Percentiles rank a stretch among this genome's conserved stretches.
Evolutionary conservation across 1,140 invertebrate genomes (phyloP).

Genomic region (Drosophila novamexicana): DNA sequence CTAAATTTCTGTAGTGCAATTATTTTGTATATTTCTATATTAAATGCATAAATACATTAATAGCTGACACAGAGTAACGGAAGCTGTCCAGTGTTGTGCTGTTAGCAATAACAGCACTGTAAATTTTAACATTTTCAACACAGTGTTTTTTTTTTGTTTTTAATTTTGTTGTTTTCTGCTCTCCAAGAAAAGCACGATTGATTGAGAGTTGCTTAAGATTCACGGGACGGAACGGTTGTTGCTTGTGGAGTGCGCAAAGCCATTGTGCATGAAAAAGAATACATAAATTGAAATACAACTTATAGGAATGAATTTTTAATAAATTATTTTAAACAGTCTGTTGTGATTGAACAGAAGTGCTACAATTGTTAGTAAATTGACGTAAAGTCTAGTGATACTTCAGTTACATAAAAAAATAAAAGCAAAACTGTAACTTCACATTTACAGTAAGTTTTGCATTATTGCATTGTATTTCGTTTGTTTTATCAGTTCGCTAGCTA

Average conservation of each 20-base stretch:
- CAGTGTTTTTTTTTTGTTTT: not conserved
- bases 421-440: conserved; percentile 54
- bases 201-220: conserved; percentile 21
- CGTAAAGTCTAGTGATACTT: conserved; percentile 34
- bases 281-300: conserved; percentile 24
- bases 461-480: conserved; percentile 37
- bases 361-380: conserved; percentile 1
- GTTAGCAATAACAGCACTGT: conserved; percentile 8
- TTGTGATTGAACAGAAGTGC: not conserved
- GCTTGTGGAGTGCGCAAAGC: conserved; percentile 9
- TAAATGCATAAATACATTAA: not conserved
- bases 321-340: conserved; percentile 9
- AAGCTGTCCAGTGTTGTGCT: not conserved
- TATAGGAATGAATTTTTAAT: conserved; percentile 5
- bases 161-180: conserved; percentile 4
- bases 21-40: not conserved
- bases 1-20: not conserved
- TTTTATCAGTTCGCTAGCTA: conserved; percentile 50
- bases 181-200: not conserved
- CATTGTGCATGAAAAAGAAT: conserved; percentile 22
- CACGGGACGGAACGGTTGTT: conserved; percentile 25
- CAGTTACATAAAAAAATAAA: conserved; percentile 60
- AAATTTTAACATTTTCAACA: conserved; percentile 11
- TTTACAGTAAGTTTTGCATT: conserved; percentile 66
- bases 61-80: not conserved